Percentiles rank a stretch among this genome's conserved stretches.
phyloP scores from a whole-genome alignment of 2,113 vertebrate genomes.

The Catharus minimus region DNA sequence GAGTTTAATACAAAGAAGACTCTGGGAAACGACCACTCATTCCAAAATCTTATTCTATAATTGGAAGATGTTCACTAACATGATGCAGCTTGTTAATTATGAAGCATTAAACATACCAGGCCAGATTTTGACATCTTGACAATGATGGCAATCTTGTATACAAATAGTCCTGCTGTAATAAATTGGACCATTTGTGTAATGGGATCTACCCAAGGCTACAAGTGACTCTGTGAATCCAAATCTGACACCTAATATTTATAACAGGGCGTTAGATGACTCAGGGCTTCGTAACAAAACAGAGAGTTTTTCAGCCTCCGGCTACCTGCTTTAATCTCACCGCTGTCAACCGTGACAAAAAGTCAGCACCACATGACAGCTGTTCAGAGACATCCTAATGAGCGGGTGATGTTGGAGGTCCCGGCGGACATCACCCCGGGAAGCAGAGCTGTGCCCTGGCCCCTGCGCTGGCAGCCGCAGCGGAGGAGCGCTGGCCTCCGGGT shows the following conservation, averaged over 20 bases:
- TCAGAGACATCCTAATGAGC: conserved; percentile 50
- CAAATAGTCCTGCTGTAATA: conserved; percentile 6
- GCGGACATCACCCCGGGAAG: neutral
- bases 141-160: neutral
- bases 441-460: fast-evolving
- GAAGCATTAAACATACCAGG: neutral
- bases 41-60: neutral
- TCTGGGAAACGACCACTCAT: neutral
- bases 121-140: conserved; percentile 21
- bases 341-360: conserved; percentile 41
- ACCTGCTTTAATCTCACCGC: conserved; percentile 46
- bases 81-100: conserved; percentile 10
- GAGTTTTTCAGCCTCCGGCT: conserved; percentile 19
- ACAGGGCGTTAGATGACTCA: conserved; percentile 12
- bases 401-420: neutral
- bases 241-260: conserved; percentile 37
- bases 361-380: conserved; percentile 43
- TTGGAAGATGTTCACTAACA: neutral
- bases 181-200: conserved; percentile 7
- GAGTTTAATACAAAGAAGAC: neutral
- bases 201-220: conserved; percentile 1
- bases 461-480: fast-evolving
- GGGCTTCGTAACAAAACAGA: conserved; percentile 1
- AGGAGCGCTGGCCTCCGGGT: neutral
- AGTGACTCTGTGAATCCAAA: conserved; percentile 19